Base-by-base conservation (phyloP, 2,888 invertebrate genomes). In the Scaptomyza polygonia region DNA sequence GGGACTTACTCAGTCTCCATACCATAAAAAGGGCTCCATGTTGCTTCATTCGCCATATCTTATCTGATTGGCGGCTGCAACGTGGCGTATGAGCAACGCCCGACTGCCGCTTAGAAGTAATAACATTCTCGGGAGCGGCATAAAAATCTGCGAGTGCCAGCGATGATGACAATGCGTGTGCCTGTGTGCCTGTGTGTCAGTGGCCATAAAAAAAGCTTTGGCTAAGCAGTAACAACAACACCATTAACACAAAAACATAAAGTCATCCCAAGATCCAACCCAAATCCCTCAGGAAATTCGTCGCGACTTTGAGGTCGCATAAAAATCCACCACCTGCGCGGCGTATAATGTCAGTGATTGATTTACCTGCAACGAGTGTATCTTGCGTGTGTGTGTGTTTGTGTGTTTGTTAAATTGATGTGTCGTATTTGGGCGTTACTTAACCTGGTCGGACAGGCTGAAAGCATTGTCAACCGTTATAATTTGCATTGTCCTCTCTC, bases 331-430 rank as follows among this genome's bases (percentile, higher is more conserved):
- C 51, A 7, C 61, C 45, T 32, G 34, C 64, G 70, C 64, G 70
- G 55, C 69, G 72, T 68, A 78, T 84, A 86, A 84, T 81, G 85
- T 79, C 68, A 42, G 62, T 72, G 84, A 84, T 84, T 84, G 87
- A 84, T 84, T 84, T 82, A 87, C 85, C 83, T 86, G 79, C 64
- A 62, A 42, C 57, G 43, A 44, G 65, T 40, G n/a, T 47, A 47
- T 32, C 18, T 7, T 30, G 16, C 4, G 27, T 45, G 16, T 8
- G 12, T 11, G 21, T 21, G 14, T 7, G 11, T 9, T 11, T 9
- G 14, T 18, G 27, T 14, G 42, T n/a, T 25, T 43, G 42, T 57
- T 59, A 75, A 82, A 83, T 83, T 80, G 73, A 83, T 82, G 75
- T 63, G 61, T 51, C 75, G 64, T 68, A 77, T 72, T 79, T 76